Conservation (phyloP, 2,113 vertebrate species). For the Melanerpes formicivorus region DNA sequence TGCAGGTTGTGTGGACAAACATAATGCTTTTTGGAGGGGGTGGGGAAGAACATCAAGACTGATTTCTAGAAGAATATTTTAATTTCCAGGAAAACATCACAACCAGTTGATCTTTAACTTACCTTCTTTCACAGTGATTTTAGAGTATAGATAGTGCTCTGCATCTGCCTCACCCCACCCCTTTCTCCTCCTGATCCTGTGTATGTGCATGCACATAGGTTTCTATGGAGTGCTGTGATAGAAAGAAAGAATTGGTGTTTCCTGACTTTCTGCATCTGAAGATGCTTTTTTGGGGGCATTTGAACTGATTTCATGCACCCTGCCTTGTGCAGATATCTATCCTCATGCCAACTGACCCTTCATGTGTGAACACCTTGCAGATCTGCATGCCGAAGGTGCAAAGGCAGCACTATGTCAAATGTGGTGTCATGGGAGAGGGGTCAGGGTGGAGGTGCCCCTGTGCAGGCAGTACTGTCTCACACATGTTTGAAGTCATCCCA, state of each 20-base stretch:
- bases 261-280: neutral
- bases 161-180: too few species aligned
- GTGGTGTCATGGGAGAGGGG: neutral
- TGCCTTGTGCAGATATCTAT: neutral
- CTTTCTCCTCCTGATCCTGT: too few species aligned
- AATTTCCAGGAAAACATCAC: neutral
- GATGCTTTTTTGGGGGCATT: neutral
- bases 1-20: neutral
- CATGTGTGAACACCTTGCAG: neutral
- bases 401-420: neutral
- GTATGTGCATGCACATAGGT: fast-evolving
- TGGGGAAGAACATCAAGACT: neutral
- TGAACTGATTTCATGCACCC: neutral
- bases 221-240: neutral
- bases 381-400: neutral
- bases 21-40: neutral
- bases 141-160: neutral
- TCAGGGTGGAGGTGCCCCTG: too few species aligned
- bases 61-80: neutral
- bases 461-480: fast-evolving
- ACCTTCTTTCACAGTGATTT: neutral
- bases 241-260: neutral
- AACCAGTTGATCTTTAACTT: neutral
- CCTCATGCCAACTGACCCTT: neutral
- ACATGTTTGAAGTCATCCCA: neutral